These are phyloP conservation scores for Chrysolina haemoptera DNA, from an alignment of 2,888 invertebrate species.

Conservation along the genomic window DNA sequence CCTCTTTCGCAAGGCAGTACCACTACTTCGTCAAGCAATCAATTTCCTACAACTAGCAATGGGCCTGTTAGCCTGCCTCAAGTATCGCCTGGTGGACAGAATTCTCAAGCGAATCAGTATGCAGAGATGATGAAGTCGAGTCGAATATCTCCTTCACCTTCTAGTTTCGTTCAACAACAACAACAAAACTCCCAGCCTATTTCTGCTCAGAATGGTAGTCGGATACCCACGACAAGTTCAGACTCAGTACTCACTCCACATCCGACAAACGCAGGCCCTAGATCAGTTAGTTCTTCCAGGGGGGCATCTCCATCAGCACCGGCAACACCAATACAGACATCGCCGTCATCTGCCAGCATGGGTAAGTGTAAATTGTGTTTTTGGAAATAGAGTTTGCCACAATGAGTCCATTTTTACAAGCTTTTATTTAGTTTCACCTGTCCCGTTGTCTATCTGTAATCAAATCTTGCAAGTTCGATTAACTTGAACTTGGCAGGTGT, in stretches of 20 bases:
- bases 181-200: slow-evolving; percentile 56
- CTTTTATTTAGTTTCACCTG: no score
- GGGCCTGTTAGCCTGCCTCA: slow-evolving; percentile 69
- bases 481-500: no score
- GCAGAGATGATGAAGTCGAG: slow-evolving; percentile 74
- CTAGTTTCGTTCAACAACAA: slow-evolving; percentile 60
- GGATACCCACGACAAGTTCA: slow-evolving; percentile 62
- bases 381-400: no score
- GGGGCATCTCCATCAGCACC: slow-evolving; percentile 74
- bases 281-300: slow-evolving; percentile 76
- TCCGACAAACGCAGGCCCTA: slow-evolving; percentile 75
- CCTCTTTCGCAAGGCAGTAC: slow-evolving; percentile 69
- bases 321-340: slow-evolving; percentile 67
- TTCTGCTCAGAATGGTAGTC: slow-evolving; percentile 64
- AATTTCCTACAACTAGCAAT: slow-evolving; percentile 68
- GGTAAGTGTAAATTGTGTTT: slow-evolving; percentile 61
- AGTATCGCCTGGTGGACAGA: slow-evolving; percentile 64
- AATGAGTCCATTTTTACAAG: no score
- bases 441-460: no score
- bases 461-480: no score
- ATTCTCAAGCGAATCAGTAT: slow-evolving; percentile 70
- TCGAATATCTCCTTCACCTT: slow-evolving; percentile 70
- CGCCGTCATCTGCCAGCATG: slow-evolving; percentile 69
- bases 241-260: slow-evolving; percentile 72
- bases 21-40: slow-evolving; percentile 60